Conservation (phyloP, 2,797 vertebrate genomes). For the Gymnopithys bicolor region DNA sequence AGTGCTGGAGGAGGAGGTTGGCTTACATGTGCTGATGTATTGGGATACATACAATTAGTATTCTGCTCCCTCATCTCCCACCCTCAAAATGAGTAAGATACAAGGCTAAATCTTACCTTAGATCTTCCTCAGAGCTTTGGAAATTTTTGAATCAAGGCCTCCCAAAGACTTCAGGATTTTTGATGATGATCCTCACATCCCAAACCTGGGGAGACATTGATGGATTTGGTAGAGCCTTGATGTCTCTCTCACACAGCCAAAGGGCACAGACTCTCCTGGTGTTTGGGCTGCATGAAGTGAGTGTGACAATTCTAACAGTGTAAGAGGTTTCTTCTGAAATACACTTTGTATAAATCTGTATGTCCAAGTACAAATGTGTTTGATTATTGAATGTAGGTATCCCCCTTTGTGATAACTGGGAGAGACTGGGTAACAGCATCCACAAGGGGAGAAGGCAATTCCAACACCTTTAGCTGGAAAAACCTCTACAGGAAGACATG, state of each 20-base stretch:
- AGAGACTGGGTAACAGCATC: background rate
- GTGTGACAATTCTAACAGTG: background rate
- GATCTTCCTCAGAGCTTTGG: background rate
- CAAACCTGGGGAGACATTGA: rapidly evolving
- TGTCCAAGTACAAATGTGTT: background rate
- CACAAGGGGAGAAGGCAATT: background rate
- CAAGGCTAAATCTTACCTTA: background rate
- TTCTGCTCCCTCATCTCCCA: background rate
- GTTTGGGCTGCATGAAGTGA: background rate
- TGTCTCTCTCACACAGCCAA: background rate
- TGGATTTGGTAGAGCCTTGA: background rate
- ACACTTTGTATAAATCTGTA: background rate
- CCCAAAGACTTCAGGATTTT: background rate
- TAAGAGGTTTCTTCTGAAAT: background rate
- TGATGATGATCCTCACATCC: background rate
- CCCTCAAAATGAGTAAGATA: background rate
- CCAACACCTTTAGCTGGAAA: background rate
- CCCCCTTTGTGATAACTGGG: background rate
- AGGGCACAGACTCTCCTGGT: background rate
- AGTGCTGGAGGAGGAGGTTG: background rate
- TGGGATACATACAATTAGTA: background rate
- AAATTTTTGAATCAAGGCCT: background rate
- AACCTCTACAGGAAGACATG: background rate
- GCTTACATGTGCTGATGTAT: background rate
- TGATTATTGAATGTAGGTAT: background rate